Conservation (phyloP, 1,140 invertebrate genomes). For the Dysdera silvatica region DNA sequence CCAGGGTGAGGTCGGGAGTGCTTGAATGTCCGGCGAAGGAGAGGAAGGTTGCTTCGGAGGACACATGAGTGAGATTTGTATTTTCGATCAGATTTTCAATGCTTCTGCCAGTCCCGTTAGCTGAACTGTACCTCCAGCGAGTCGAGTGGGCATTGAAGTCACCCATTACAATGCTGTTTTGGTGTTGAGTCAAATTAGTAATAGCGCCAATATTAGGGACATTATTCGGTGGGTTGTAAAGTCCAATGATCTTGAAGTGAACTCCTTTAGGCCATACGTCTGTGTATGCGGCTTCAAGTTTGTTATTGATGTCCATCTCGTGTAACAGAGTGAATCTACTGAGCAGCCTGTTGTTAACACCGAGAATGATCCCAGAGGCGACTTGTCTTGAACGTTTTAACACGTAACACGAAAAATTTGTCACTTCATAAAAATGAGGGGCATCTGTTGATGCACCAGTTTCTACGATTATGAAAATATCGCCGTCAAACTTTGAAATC, state of each 20-base stretch:
- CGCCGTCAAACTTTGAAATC: neutral
- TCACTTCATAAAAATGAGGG: neutral
- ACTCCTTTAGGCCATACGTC: neutral
- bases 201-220: neutral
- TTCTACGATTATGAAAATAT: conserved; percentile 8
- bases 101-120: no score
- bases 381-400: conserved; percentile 8
- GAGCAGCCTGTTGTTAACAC: neutral
- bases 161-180: conserved; percentile 10
- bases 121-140: conserved; percentile 2
- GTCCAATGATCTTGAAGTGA: conserved; percentile 2
- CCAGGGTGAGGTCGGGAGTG: no score
- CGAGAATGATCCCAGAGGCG: conserved; percentile 7
- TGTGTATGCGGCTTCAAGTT: conserved; percentile 2
- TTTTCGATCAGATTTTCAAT: no score
- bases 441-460: conserved; percentile 1
- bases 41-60: no score
- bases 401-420: neutral
- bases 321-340: neutral
- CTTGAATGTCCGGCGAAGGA: no score
- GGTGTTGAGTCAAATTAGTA: neutral
- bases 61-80: no score
- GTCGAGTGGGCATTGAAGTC: conserved; percentile 8
- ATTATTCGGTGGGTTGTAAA: conserved; percentile 1
- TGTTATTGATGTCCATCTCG: conserved; percentile 2